Evolutionary conservation across 35 echinoderm and acorn worm genomes (phyloP).

Genomic region (Apostichopus parvimensis): DNA sequence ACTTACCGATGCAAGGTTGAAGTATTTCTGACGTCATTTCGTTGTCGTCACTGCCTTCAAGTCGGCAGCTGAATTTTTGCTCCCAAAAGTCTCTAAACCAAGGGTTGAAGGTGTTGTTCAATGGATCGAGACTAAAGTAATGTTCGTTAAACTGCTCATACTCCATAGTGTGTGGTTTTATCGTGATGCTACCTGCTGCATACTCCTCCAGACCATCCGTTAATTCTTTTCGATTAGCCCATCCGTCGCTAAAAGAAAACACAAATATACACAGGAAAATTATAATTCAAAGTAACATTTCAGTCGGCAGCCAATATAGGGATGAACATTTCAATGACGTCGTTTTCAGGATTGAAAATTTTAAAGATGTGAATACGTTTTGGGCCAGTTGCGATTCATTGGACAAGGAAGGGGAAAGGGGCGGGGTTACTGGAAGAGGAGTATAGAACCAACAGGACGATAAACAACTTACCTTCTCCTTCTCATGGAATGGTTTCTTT

Average conservation of each 20-base stretch:
- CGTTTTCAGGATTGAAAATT: no score
- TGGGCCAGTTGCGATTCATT: no score
- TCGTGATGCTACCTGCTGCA: constrained; percentile 84
- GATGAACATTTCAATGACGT: no score
- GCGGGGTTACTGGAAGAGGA: no score
- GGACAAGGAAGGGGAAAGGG: no score
- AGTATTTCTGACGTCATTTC: background rate
- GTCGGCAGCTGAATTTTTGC: constrained; percentile 77
- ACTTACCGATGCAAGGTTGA: constrained; percentile 60
- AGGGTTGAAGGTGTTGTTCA: constrained; percentile 70
- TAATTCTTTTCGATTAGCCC: constrained; percentile 85
- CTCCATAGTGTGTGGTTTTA: constrained; percentile 82
- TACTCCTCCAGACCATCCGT: constrained; percentile 60
- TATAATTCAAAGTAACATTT: no score
- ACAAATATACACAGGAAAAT: background rate
- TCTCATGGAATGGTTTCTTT: no score
- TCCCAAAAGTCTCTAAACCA: constrained; percentile 99
- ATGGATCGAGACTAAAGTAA: constrained; percentile 69
- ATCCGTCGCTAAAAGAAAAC: constrained; percentile 79
- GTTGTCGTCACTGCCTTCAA: constrained; percentile 25
- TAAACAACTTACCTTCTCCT: no score
- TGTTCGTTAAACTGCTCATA: constrained; percentile 79
- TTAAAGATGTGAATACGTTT: no score
- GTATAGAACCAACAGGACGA: no score
- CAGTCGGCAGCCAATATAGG: no score